Evolutionary conservation across 2,113 vertebrate genomes (phyloP), one percentile per base, ranked within the genome.

Genomic region (Myrmecobius fasciatus): DNA sequence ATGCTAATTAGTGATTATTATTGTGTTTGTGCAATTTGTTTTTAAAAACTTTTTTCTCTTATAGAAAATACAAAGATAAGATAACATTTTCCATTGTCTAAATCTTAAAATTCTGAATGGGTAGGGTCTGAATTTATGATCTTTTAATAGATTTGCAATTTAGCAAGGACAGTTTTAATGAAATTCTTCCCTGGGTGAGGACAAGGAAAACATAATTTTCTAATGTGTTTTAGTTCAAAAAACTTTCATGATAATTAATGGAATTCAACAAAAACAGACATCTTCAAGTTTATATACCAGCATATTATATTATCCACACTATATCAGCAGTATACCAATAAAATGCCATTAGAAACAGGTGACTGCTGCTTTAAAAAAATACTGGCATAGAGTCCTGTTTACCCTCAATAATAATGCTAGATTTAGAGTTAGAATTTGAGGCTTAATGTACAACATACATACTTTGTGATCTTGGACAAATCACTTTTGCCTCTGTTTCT

Each of bases 171-270:
- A n/a, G 92, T 36, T 52, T 3, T 46, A 53, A 9, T 31, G 25
- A 91, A 24, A 52, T 90, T 17, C 1, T 91, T 60, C 54, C 2
- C 28, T 60, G 28, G 26, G 2, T 92, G 89, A 22, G 94, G 49
- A 52, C 53, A 48, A n/a, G 9, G n/a, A 46, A 67, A 94, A 83
- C 12, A 53, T 90, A 92, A 89, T 36, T 93, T 93, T 51, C 26
- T 96, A 36, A 28, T 67, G 28, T n/a, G 4, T 75, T n/a, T n/a
- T 26, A 89, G 91, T 75, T n/a, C 92, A 89, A 95, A 91, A 93
- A 90, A n/a, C 88, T 48, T 26, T 89, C 67, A 24, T 36, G 3
- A 92, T 46, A 31, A 31, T 95, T 89, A 36, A 1, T 52, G 7
- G 31, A 22, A 17, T 11, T 36, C n/a, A 67, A 10, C 28, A 1